Evolutionary conservation across 2,888 invertebrate genomes (phyloP).

Genomic region (Athalia rosae): DNA sequence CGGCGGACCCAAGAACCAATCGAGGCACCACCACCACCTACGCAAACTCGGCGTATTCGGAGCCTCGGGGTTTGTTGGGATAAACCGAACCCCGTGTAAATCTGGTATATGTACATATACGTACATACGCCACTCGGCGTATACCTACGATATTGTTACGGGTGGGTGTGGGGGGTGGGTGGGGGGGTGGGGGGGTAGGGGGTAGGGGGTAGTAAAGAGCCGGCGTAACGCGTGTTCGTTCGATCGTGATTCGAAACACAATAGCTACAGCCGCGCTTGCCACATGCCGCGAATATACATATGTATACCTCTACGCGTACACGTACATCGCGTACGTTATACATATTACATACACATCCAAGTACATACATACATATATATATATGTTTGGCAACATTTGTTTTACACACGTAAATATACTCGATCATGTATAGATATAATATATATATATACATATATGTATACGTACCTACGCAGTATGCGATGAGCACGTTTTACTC

Average conservation of each 20-base stretch:
- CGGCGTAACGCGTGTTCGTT: constrained; percentile 25
- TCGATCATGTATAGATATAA: no score
- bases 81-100: background rate
- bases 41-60: constrained; percentile 23
- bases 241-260: constrained; percentile 73
- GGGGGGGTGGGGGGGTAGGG: no score
- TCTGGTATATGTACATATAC: no score
- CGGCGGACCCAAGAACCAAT: constrained; percentile 2
- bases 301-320: no score
- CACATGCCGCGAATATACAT: constrained; percentile 68
- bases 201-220: no score
- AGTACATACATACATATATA: background rate
- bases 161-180: no score
- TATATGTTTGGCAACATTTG: no score
- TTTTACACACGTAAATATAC: background rate
- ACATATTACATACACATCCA: no score
- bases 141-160: no score
- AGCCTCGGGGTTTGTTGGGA: constrained; percentile 39
- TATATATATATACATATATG: background rate
- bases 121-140: no score
- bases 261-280: constrained; percentile 70
- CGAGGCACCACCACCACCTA: constrained; percentile 15
- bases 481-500: background rate
- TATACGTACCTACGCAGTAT: background rate
- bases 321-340: no score